Percentiles rank a stretch among this genome's conserved stretches.
Evolutionary conservation across 2,797 vertebrate species (phyloP).

Genomic region (Enteromius argenteus): DNA sequence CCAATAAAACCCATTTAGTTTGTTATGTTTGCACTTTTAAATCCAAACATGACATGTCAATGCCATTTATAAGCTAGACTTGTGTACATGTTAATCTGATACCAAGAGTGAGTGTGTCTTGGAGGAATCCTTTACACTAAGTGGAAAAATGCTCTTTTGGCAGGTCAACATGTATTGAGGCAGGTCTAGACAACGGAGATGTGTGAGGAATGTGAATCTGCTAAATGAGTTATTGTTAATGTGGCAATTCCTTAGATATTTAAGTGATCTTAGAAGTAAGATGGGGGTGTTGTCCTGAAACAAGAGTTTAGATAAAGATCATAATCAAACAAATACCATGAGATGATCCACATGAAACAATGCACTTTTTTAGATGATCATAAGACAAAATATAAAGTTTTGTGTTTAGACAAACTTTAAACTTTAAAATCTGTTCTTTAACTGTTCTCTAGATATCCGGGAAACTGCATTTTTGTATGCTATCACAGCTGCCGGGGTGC

Average conservation of each 20-base stretch:
- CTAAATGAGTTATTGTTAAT: conserved; percentile 65
- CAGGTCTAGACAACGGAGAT: conserved; percentile 74
- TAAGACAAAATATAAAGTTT: neutral
- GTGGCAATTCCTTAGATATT: conserved; percentile 44
- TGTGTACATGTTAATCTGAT: conserved; percentile 41
- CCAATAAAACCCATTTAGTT: neutral
- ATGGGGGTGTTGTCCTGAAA: neutral
- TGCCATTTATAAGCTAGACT: conserved; percentile 39
- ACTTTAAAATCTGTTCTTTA: neutral
- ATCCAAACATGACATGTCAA: conserved; percentile 27
- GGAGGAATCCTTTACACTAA: conserved; percentile 42
- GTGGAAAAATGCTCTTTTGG: conserved; percentile 62
- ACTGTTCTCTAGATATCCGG: conserved; percentile 85
- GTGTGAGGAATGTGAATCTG: conserved; percentile 75
- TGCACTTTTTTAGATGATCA: neutral
- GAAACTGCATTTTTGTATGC: conserved; percentile 97
- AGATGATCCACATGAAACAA: neutral
- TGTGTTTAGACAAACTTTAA: neutral
- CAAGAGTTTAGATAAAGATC: conserved; percentile 10
- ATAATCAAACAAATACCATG: neutral
- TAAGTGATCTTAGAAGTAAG: neutral
- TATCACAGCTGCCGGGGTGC: conserved; percentile 92
- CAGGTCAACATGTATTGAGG: conserved; percentile 53
- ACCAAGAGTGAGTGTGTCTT: conserved; percentile 46
- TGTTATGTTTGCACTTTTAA: neutral